Evolutionary conservation across 2,888 invertebrate genomes (phyloP).

Genomic region (Cephus nigrinus): DNA sequence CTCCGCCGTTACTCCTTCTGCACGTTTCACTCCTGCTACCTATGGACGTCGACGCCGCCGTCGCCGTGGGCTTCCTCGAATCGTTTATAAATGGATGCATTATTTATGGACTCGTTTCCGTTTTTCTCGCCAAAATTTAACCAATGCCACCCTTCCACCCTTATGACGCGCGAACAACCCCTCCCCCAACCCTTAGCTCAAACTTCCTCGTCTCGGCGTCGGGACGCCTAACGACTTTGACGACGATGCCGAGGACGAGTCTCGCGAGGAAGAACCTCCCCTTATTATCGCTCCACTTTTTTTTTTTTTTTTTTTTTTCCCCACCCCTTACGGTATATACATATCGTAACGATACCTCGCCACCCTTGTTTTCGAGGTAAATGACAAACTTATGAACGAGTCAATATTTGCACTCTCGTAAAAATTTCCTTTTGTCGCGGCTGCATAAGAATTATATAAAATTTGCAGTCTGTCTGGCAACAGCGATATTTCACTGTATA

Average conservation of each 20-base stretch:
- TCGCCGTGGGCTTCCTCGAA: no score
- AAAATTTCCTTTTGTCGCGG: background rate
- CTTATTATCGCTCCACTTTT: background rate
- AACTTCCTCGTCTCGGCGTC: background rate
- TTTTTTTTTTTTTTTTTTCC: background rate
- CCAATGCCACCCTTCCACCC: no score
- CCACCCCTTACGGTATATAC: background rate
- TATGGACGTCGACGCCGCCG: no score
- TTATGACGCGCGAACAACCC: no score
- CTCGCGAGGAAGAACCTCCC: background rate
- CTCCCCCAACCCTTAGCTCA: no score
- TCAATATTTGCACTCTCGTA: background rate
- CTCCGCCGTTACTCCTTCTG: no score
- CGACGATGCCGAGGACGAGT: background rate
- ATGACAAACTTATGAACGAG: background rate
- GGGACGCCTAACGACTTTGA: background rate
- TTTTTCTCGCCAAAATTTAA: no score
- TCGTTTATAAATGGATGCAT: no score
- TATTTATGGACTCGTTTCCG: no score
- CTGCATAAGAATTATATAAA: background rate
- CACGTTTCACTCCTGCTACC: no score
- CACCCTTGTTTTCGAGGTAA: background rate
- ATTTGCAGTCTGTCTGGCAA: background rate
- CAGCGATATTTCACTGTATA: background rate
- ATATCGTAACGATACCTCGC: background rate